phyloP scores from a whole-genome alignment of 2,888 invertebrate species.

The Dolichopus griseipennis region DNA sequence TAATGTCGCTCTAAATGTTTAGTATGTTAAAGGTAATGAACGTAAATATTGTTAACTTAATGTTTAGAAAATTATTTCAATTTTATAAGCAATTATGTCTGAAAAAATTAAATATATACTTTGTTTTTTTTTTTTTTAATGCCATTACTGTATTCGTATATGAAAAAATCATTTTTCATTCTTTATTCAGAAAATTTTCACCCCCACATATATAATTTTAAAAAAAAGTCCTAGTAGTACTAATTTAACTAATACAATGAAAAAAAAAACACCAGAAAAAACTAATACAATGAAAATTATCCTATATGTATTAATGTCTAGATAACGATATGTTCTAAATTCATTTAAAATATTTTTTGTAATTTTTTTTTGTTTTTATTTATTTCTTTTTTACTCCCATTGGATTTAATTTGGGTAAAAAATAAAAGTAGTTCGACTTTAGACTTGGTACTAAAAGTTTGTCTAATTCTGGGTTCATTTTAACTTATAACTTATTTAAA shows the following conservation, averaged over 20 bases:
- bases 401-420: conserved; percentile 9
- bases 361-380: conserved; percentile 16
- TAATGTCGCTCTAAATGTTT: too few species aligned
- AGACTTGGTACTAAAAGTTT: conserved; percentile 24
- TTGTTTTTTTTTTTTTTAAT: too few species aligned
- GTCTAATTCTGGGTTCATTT: conserved; percentile 27
- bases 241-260: background rate
- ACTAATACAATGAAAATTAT: background rate
- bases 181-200: background rate
- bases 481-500: conserved; percentile 23
- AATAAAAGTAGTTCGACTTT: conserved; percentile 20
- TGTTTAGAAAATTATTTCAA: too few species aligned
- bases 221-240: background rate
- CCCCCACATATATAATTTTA: background rate
- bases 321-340: conserved; percentile 31
- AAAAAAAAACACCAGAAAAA: background rate
- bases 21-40: too few species aligned
- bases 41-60: too few species aligned
- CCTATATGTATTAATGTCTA: background rate
- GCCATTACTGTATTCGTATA: background rate
- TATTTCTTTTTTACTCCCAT: conserved; percentile 16
- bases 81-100: too few species aligned
- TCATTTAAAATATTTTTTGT: conserved; percentile 14
- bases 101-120: too few species aligned
- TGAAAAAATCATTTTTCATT: background rate